Evolutionary conservation across 2,888 invertebrate species (phyloP).

Genomic region (Physocephala rufipes): DNA sequence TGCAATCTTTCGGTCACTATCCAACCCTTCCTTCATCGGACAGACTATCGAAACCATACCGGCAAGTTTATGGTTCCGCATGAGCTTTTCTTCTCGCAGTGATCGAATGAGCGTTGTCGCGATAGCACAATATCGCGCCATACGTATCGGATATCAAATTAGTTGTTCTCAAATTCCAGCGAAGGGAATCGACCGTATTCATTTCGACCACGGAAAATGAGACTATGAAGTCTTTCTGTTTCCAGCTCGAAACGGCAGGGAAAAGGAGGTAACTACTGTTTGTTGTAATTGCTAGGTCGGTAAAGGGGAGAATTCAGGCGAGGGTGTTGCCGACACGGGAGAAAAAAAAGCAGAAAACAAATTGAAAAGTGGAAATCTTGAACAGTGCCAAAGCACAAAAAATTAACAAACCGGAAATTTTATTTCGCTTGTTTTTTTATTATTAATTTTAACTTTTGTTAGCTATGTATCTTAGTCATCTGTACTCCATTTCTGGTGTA

Average conservation of each 20-base stretch:
- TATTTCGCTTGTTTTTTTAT: not conserved
- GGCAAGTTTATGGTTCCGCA: slow-evolving; percentile 18
- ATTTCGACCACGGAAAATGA: not conserved
- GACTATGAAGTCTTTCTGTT: slow-evolving; percentile 2
- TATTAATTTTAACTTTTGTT: not conserved
- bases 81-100: slow-evolving; percentile 23
- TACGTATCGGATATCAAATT: slow-evolving; percentile 13
- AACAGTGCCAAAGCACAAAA: slow-evolving; percentile 18
- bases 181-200: slow-evolving; percentile 5
- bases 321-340: not conserved
- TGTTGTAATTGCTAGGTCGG: not conserved
- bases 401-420: slow-evolving; percentile 37
- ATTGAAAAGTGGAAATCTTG: slow-evolving; percentile 13
- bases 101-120: not conserved
- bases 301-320: too few species aligned
- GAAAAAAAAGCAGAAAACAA: not conserved
- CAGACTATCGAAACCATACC: not conserved
- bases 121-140: too few species aligned
- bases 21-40: not conserved
- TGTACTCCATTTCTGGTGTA: not conserved
- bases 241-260: too few species aligned
- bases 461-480: not conserved
- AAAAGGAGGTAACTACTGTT: not conserved
- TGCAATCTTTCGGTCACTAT: not conserved
- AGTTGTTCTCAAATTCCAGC: slow-evolving; percentile 24